phyloP scores from a whole-genome alignment of 2,113 vertebrate species.

The Ochotona princeps region DNA sequence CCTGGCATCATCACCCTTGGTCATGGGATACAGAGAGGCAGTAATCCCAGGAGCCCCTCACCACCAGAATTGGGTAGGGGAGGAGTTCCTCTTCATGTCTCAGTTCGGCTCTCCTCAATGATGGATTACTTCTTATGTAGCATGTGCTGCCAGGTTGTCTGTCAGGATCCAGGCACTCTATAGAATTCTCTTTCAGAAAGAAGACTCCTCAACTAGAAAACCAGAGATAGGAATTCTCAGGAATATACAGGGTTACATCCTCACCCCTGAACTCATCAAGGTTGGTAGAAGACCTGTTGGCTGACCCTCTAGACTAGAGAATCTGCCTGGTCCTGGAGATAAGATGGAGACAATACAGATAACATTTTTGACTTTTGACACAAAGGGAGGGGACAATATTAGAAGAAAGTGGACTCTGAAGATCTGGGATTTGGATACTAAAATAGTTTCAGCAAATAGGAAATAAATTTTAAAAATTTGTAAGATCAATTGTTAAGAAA shows the following conservation, averaged over 20 bases:
- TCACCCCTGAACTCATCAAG: neutral
- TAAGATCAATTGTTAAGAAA: neutral
- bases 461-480: neutral
- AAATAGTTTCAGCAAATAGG: neutral
- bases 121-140: neutral
- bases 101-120: neutral
- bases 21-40: neutral
- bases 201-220: neutral
- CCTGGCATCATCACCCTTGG: neutral
- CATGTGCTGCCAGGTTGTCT: neutral
- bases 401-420: neutral
- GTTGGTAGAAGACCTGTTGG: neutral
- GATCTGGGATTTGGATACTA: neutral
- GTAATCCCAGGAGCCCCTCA: neutral
- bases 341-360: neutral
- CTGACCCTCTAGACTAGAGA: neutral
- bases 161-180: neutral
- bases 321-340: neutral
- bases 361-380: neutral
- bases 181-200: neutral
- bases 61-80: neutral
- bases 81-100: rapidly evolving
- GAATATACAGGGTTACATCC: neutral
- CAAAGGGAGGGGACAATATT: neutral
- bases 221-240: neutral